These are phyloP conservation scores for Balaeniceps rex DNA, from an alignment of 2,113 vertebrate genomes.

Conservation along the genomic window DNA sequence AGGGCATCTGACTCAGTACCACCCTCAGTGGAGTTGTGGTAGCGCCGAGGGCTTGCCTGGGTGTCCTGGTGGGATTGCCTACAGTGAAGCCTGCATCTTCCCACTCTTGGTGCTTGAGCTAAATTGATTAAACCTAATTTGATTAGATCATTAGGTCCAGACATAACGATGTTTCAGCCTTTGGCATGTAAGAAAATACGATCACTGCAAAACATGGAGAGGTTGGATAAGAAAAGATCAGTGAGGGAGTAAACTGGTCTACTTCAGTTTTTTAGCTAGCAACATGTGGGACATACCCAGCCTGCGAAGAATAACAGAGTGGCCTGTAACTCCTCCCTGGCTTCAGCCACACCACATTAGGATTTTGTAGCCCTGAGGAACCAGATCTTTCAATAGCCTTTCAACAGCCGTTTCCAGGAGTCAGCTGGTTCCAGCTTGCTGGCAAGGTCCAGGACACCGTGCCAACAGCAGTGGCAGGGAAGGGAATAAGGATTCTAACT, in stretches of 20 bases:
- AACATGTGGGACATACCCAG: background rate
- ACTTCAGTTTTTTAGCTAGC: background rate
- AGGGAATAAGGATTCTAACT: background rate
- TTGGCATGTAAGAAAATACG: background rate
- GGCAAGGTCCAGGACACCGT: background rate
- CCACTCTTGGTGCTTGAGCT: background rate
- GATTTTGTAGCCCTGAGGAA: background rate
- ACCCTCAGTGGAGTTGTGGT: rapidly evolving
- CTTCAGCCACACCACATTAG: background rate
- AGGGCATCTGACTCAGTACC: background rate
- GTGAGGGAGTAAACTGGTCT: background rate
- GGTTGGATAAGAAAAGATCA: background rate
- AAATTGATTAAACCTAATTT: background rate
- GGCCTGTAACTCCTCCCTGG: background rate
- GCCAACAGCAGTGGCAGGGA: background rate
- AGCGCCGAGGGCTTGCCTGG: background rate
- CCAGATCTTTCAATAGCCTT: background rate
- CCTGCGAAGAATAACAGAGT: background rate
- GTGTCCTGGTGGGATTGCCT: background rate
- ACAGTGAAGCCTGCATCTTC: background rate
- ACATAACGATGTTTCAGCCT: background rate
- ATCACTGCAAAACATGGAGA: background rate
- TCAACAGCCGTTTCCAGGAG: background rate
- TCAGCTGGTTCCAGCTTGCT: background rate
- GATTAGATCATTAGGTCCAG: background rate